phyloP scores from a whole-genome alignment of 1,140 invertebrate genomes.

The Diabrotica virgifera region DNA sequence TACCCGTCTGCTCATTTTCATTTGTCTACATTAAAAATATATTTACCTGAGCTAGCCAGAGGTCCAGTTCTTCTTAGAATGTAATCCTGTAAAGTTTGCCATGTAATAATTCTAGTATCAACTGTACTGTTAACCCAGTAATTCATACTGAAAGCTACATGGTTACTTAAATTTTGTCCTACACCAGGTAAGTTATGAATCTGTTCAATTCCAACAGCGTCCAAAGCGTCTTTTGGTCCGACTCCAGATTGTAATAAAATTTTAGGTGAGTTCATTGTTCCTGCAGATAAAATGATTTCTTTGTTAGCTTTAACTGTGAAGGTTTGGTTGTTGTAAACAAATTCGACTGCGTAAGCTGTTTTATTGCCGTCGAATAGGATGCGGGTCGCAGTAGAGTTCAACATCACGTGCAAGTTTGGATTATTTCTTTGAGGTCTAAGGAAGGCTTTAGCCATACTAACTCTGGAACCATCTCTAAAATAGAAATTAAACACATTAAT shows the following conservation, averaged over 20 bases:
- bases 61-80: constrained; percentile 55
- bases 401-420: constrained; percentile 69
- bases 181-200: constrained; percentile 66
- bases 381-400: constrained; percentile 69
- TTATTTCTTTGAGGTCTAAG: constrained; percentile 76
- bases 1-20: not conserved
- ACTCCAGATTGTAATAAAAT: constrained; percentile 77
- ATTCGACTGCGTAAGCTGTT: constrained; percentile 64
- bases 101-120: constrained; percentile 56
- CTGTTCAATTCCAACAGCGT: constrained; percentile 48
- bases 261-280: constrained; percentile 72
- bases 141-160: constrained; percentile 56
- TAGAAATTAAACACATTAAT: constrained; percentile 54
- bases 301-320: constrained; percentile 56
- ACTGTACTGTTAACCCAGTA: constrained; percentile 52
- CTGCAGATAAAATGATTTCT: constrained; percentile 63
- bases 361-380: constrained; percentile 63
- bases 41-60: constrained; percentile 52
- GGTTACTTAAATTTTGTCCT: constrained; percentile 64
- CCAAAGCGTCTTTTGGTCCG: constrained; percentile 52
- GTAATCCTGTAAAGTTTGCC: constrained; percentile 57
- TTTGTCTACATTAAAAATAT: not conserved
- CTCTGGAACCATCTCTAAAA: constrained; percentile 75
- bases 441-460: constrained; percentile 76
- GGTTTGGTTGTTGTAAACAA: constrained; percentile 55